Base-by-base conservation (phyloP, 2,797 vertebrate species). In the Chelon labrosus region DNA sequence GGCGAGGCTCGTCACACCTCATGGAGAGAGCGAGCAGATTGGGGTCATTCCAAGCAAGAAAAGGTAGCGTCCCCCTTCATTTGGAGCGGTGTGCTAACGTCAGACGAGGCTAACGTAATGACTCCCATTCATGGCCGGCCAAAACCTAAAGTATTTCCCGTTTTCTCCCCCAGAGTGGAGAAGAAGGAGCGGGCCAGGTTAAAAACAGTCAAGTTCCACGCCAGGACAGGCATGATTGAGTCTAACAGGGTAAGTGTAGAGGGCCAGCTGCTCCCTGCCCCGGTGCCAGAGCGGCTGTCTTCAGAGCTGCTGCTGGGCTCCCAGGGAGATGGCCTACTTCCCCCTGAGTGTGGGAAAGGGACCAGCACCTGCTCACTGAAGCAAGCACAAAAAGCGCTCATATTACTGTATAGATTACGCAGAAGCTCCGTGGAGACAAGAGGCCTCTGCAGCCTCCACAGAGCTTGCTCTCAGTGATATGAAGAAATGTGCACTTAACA, bases 121-220 rank as follows among this genome's bases (percentile, higher is more conserved):
- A 17, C 62, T 35, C 49, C 39, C 41, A 0, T 55, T 80, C 73
- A 73, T 51, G 56, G 6, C 56, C 3, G 20, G 38, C 27, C 37
- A 51, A 25, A 66, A 41, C 11, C 49, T 10, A 12, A 41, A 37
- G 39, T 17, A 5, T 12, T 2, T 11, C 20, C 10, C 11, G 8
- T 25, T 52, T 10, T 38, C 13, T 39, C 7, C 38, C 68, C 10
- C 88, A 99, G 98, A 93, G 98, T 99, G 93, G 98, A 99, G 93
- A 99, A 99, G 94, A 99, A 99, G 86, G 98, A 99, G 90, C 91
- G 98, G 66, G 98, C 98, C n/a, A 95, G 98, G 81, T 97, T 99
- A 96, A 99, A 99, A 99, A 99, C 98, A 0, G 98, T 99, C 91
- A 99, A 99, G 93, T 99, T 99, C 91, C 98, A 99, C 60, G 98